Evolutionary conservation across 2,888 invertebrate species (phyloP).

Genomic region (Epicampocera succincta): DNA sequence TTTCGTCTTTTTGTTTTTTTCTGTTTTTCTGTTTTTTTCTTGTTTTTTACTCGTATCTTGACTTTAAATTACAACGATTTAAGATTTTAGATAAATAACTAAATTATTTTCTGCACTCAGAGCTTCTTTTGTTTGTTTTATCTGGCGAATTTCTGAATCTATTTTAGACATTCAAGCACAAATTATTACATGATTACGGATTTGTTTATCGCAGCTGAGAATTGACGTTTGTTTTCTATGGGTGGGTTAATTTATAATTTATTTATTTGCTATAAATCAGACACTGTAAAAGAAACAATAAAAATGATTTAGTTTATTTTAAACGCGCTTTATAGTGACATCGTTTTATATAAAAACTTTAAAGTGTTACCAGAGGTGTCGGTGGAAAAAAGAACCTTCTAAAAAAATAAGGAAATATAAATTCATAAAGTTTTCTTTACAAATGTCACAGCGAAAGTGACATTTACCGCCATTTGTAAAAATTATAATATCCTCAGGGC

Average conservation of each 20-base stretch:
- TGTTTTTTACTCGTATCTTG: no score
- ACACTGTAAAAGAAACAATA: conserved; percentile 50
- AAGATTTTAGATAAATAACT: conserved; percentile 54
- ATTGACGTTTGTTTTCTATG: conserved; percentile 12
- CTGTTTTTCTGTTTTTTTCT: background rate
- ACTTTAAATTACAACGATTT: conserved; percentile 37
- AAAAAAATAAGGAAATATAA: background rate
- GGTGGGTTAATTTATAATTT: conserved; percentile 33
- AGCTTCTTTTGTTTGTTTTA: background rate
- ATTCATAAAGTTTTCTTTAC: no score
- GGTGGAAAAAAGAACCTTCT: background rate
- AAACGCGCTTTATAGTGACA: background rate
- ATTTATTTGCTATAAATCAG: conserved; percentile 8
- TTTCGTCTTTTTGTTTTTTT: background rate
- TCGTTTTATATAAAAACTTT: conserved; percentile 1
- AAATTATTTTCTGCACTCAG: conserved; percentile 36
- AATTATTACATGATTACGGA: conserved; percentile 45
- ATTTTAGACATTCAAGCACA: conserved; percentile 42
- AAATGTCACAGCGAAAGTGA: no score
- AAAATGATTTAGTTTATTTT: conserved; percentile 4
- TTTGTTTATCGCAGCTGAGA: conserved; percentile 33
- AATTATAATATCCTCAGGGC: no score
- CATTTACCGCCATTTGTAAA: no score
- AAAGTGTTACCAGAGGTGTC: conserved; percentile 45
- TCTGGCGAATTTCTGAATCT: conserved; percentile 2